These are phyloP conservation scores for Chouioia cunea DNA, from an alignment of 2,888 invertebrate species.

Conservation along the genomic window DNA sequence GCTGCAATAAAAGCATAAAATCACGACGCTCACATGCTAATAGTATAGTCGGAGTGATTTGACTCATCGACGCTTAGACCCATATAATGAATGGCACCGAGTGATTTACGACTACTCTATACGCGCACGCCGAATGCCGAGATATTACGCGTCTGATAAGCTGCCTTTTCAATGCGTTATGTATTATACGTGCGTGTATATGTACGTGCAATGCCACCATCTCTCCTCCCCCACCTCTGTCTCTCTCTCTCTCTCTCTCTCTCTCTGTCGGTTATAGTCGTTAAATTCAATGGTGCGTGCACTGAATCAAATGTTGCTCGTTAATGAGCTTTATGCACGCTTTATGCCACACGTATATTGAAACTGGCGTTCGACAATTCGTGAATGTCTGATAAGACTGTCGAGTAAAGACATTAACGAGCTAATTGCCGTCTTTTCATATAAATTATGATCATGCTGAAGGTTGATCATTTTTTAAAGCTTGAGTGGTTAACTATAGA, in stretches of 20 bases:
- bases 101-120: conserved; percentile 28
- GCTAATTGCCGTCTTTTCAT: too few relatives aligned
- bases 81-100: conserved; percentile 54
- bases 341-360: conserved; percentile 14
- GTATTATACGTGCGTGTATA: too few relatives aligned
- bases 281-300: conserved; percentile 56
- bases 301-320: conserved; percentile 41
- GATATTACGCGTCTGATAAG: conserved; percentile 48
- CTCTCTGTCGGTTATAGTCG: conserved; percentile 45
- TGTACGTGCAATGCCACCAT: conserved; percentile 28
- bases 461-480: too few relatives aligned
- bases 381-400: neutral
- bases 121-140: conserved; percentile 53
- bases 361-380: conserved; percentile 12
- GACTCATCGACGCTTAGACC: conserved; percentile 58
- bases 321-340: conserved; percentile 34
- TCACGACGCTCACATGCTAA: conserved; percentile 30
- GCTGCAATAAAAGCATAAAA: conserved; percentile 26
- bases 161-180: too few relatives aligned
- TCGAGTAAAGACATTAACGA: too few relatives aligned
- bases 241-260: too few relatives aligned
- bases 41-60: conserved; percentile 49
- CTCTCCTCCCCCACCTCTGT: too few relatives aligned
- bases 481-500: too few relatives aligned
- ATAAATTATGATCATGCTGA: too few relatives aligned